These are phyloP conservation scores for Simalia tracyae DNA, from an alignment of 2,797 vertebrate genomes.

Conservation along the genomic window DNA sequence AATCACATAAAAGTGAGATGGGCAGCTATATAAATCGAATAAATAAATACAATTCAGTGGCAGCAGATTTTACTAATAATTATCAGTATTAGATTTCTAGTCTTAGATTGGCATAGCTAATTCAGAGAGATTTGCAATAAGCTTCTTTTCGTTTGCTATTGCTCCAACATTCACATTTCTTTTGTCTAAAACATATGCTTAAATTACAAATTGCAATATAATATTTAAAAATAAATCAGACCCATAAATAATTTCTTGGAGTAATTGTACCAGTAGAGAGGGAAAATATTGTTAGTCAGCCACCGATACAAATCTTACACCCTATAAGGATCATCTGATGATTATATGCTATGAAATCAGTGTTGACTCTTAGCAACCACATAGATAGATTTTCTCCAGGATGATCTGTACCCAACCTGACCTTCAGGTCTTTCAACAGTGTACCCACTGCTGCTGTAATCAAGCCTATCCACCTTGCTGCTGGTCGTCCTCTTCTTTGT, in stretches of 20 bases:
- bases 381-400: neutral
- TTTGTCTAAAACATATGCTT: neutral
- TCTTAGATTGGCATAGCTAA: neutral
- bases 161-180: neutral
- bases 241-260: neutral
- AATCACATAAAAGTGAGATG: neutral
- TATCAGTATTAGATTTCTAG: neutral
- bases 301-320: neutral
- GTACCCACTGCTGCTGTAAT: neutral
- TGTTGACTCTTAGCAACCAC: neutral
- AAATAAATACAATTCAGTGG: neutral
- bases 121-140: neutral
- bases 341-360: neutral
- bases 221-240: neutral
- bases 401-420: neutral
- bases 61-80: neutral
- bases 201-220: neutral
- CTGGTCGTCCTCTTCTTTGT: neutral
- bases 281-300: neutral
- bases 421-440: neutral
- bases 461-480: neutral
- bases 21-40: neutral
- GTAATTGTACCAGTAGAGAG: neutral
- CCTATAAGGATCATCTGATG: neutral
- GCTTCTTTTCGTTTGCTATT: neutral